Evolutionary conservation across 2,797 vertebrate species (phyloP).

Genomic region (Parauchenoglanis ngamensis): DNA sequence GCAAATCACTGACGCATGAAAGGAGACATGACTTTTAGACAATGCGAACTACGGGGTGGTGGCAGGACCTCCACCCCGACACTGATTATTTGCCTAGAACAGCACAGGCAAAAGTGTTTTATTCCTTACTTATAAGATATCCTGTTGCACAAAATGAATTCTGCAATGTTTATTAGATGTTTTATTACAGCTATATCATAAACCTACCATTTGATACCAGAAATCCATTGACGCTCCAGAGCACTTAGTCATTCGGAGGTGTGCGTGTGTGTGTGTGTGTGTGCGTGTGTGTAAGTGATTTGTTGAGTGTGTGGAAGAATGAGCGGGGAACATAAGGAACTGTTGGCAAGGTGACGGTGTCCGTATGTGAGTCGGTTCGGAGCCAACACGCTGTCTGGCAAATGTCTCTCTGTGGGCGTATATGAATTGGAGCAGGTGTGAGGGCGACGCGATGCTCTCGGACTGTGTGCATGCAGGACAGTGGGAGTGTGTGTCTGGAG

Average conservation of each 20-base stretch:
- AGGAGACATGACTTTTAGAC: neutral
- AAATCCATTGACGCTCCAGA: neutral
- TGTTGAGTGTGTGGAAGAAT: neutral
- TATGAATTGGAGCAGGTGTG: constrained; percentile 33
- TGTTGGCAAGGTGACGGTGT: constrained; percentile 17
- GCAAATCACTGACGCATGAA: neutral
- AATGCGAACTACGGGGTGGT: neutral
- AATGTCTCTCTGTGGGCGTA: constrained; percentile 2
- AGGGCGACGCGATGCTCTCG: constrained; percentile 19
- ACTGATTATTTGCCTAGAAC: neutral
- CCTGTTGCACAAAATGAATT: neutral
- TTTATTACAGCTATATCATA: neutral
- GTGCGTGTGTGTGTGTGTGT: neutral
- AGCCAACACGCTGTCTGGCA: neutral
- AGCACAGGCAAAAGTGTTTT: neutral
- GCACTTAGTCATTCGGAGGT: too few species aligned
- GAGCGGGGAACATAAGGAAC: neutral
- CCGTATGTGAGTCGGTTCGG: neutral
- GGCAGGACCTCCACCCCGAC: neutral
- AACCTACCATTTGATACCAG: neutral
- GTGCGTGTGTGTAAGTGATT: neutral
- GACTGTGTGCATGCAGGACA: constrained; percentile 27
- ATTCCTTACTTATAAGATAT: neutral
- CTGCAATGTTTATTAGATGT: neutral
- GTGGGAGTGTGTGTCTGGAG: constrained; percentile 7